phyloP scores from a whole-genome alignment of 1,140 invertebrate genomes.

The Anastatus disparis region DNA sequence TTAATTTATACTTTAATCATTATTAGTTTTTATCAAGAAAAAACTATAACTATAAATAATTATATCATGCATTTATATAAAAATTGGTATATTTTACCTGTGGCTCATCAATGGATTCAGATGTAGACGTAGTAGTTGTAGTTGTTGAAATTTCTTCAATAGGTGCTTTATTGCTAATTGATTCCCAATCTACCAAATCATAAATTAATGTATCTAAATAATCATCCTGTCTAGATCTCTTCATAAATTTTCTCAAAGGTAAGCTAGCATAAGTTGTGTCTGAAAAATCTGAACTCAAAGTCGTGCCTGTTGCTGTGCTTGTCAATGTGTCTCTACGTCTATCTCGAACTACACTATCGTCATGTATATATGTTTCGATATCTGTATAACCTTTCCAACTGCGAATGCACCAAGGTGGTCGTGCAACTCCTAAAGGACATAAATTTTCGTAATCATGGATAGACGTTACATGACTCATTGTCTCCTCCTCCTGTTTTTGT shows the following conservation, averaged over 20 bases:
- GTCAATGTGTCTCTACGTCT: conserved; percentile 70
- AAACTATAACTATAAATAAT: no score
- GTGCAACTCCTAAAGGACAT: conserved; percentile 73
- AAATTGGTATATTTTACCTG: conserved; percentile 32
- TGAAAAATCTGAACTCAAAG: conserved; percentile 58
- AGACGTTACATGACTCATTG: conserved; percentile 71
- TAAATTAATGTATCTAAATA: conserved; percentile 69
- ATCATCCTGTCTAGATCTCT: conserved; percentile 66
- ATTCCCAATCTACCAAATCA: conserved; percentile 61
- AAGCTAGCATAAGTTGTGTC: conserved; percentile 63
- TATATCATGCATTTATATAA: no score
- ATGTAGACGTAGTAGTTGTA: background rate
- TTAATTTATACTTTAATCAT: no score
- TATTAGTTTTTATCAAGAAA: no score
- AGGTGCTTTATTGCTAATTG: conserved; percentile 43
- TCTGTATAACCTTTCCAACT: conserved; percentile 75
- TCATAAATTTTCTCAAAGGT: conserved; percentile 58
- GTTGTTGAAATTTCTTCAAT: conserved; percentile 35
- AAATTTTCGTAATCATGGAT: conserved; percentile 78
- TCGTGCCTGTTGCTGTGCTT: conserved; percentile 59
- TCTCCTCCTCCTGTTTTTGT: conserved; percentile 59
- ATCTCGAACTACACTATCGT: conserved; percentile 71
- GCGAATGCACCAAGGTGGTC: conserved; percentile 75
- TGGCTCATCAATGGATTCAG: conserved; percentile 45
- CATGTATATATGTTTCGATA: conserved; percentile 74